phyloP scores from a whole-genome alignment of 2,797 vertebrate species.

The Acridotheres tristis region DNA sequence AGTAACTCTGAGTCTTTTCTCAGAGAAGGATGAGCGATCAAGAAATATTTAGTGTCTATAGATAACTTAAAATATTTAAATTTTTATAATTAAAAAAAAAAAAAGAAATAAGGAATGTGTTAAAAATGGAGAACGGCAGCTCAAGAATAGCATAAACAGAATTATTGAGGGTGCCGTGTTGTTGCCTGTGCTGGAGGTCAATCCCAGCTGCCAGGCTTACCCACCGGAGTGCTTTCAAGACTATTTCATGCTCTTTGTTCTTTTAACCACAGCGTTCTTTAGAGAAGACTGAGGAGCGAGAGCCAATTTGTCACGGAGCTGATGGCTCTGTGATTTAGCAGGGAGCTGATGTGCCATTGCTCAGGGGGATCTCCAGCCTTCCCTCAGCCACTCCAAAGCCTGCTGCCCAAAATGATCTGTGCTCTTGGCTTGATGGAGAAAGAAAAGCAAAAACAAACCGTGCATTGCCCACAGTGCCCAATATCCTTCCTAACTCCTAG shows the following conservation, averaged over 20 bases:
- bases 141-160: neutral
- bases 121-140: neutral
- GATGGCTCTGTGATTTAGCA: constrained; percentile 9
- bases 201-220: neutral
- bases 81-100: neutral
- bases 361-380: neutral
- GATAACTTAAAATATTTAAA: constrained; percentile 1
- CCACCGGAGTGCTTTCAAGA: neutral
- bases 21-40: constrained; percentile 23
- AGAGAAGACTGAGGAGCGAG: neutral
- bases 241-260: constrained; percentile 32
- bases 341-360: neutral
- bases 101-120: neutral
- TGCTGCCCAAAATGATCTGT: constrained; percentile 19
- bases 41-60: constrained; percentile 35
- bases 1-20: neutral
- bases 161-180: neutral
- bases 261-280: neutral
- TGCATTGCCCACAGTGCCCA: neutral
- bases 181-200: neutral
- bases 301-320: neutral
- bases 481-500: neutral
- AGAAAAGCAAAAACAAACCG: neutral
- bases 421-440: neutral
- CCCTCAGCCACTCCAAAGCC: neutral